Conservation (phyloP, 2,888 invertebrate genomes). For the Laothoe populi region DNA sequence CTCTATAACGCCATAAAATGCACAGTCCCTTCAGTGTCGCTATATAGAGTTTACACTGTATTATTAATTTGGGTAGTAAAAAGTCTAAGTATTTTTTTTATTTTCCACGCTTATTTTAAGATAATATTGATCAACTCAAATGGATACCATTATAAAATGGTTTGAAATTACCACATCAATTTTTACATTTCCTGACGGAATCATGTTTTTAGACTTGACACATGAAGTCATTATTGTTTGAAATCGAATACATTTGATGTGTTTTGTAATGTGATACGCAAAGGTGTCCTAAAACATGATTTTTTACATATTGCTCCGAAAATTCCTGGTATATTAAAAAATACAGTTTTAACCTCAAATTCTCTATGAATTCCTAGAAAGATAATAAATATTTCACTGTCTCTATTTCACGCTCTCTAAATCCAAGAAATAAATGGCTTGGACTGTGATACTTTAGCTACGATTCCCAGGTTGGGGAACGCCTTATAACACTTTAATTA, state of each 20-base stretch:
- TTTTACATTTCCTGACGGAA: not conserved
- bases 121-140: not conserved
- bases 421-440: no score
- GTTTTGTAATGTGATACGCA: not conserved
- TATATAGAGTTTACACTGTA: not conserved
- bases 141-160: not conserved
- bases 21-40: no score
- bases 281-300: not conserved
- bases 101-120: not conserved
- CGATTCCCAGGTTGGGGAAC: no score
- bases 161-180: not conserved
- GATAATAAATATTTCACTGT: no score
- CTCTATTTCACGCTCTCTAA: no score
- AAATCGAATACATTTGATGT: constrained; percentile 10
- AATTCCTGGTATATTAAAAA: no score
- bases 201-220: not conserved
- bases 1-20: no score
- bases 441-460: no score
- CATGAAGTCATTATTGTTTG: not conserved
- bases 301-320: not conserved
- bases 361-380: no score
- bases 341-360: no score
- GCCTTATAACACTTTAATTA: no score
- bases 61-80: not conserved
- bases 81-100: not conserved